Evolutionary conservation across 1,140 invertebrate species (phyloP).

Genomic region (Cataglyphis hispanica): DNA sequence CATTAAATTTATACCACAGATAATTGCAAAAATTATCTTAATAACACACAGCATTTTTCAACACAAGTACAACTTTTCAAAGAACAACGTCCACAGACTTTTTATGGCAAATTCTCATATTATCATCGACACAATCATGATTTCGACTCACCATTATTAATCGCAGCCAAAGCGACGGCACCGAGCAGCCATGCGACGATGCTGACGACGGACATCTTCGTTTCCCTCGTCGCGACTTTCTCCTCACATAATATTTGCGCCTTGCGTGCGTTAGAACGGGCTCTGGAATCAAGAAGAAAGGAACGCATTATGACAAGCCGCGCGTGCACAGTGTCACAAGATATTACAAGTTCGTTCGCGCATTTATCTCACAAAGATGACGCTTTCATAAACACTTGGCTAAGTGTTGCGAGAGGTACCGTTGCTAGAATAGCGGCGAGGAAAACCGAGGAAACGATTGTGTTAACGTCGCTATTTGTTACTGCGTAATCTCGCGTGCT

Average conservation of each 20-base stretch:
- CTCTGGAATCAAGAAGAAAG: constrained; percentile 65
- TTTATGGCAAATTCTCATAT: background rate
- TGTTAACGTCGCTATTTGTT: constrained; percentile 56
- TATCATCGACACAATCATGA: background rate
- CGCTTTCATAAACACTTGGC: constrained; percentile 18
- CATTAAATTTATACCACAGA: background rate
- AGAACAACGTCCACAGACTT: background rate
- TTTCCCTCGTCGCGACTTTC: constrained; percentile 74
- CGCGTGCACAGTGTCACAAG: constrained; percentile 44
- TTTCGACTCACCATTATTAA: constrained; percentile 81
- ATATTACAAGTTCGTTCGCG: constrained; percentile 53
- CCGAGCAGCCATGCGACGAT: constrained; percentile 78
- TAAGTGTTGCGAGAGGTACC: background rate
- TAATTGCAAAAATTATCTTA: background rate
- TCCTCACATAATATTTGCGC: constrained; percentile 80
- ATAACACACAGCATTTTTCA: background rate
- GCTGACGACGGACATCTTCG: constrained; percentile 81
- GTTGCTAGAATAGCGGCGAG: background rate
- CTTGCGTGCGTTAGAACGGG: constrained; percentile 68
- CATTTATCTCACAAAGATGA: constrained; percentile 44
- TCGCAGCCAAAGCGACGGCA: constrained; percentile 78
- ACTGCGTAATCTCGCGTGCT: constrained; percentile 21
- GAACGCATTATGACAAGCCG: constrained; percentile 64
- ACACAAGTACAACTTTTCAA: background rate
- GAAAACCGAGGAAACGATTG: constrained; percentile 49